A percentile compares a stretch with the other conserved stretches of the same genome.
Conservation (phyloP, 2,888 invertebrate species). For the Nysson spinosus region DNA sequence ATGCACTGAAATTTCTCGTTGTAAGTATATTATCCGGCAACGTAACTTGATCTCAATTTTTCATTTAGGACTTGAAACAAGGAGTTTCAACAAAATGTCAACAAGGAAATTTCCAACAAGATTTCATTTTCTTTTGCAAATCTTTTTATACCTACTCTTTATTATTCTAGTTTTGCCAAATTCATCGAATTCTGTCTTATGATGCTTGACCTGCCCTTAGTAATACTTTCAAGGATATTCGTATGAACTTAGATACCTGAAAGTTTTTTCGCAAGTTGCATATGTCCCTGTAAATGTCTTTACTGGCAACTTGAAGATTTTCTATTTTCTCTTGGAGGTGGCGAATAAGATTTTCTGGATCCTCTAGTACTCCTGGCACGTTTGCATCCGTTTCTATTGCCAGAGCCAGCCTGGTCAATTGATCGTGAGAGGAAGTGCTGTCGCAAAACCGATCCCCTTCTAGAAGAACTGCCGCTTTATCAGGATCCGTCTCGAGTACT, state of each 20-base stretch:
- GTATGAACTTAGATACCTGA: slow-evolving; percentile 52
- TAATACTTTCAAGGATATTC: neutral
- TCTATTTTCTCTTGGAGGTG: slow-evolving; percentile 65
- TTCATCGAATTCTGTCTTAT: too few species aligned
- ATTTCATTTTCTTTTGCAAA: too few species aligned
- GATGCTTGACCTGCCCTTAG: too few species aligned
- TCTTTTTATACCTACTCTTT: too few species aligned
- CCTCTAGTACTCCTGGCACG: slow-evolving; percentile 21
- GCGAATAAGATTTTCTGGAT: slow-evolving; percentile 55
- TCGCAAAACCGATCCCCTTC: slow-evolving; percentile 63
- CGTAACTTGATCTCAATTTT: too few species aligned
- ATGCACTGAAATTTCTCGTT: too few species aligned
- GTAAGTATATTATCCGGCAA: too few species aligned
- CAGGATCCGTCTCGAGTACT: slow-evolving; percentile 50
- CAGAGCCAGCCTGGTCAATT: slow-evolving; percentile 66
- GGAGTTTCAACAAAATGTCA: too few species aligned
- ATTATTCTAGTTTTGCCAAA: too few species aligned
- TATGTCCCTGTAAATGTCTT: slow-evolving; percentile 66
- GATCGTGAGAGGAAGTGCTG: slow-evolving; percentile 62
- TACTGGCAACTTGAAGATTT: slow-evolving; percentile 61
- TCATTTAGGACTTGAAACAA: too few species aligned
- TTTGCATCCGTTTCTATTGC: slow-evolving; percentile 65
- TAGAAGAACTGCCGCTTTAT: slow-evolving; percentile 44
- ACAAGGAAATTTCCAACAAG: too few species aligned
- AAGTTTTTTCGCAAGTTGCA: slow-evolving; percentile 63